A percentile compares a stretch with the other conserved stretches of the same genome.
phyloP scores from a whole-genome alignment of 35 echinoderm and acorn worm genomes.

The Amphiura filiformis region DNA sequence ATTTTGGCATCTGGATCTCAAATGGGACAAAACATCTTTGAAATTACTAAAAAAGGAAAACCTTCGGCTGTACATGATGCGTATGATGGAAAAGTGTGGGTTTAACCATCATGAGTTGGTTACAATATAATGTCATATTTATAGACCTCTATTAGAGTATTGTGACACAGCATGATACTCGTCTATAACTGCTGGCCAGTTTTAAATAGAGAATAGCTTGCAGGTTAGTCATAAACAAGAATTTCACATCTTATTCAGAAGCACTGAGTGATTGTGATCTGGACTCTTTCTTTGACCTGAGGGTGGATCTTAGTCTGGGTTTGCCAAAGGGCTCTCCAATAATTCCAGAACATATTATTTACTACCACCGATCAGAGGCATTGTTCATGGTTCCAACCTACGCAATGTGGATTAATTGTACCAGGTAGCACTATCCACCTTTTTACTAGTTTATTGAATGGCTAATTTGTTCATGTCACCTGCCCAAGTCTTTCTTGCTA shows the following conservation, averaged over 20 bases:
- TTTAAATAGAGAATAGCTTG: neutral
- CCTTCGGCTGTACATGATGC: neutral
- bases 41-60: slow-evolving; percentile 3
- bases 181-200: slow-evolving; percentile 16
- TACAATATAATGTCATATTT: neutral
- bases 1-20: slow-evolving; percentile 8
- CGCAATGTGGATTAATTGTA: neutral
- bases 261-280: slow-evolving; percentile 17
- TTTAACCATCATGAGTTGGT: slow-evolving; percentile 6
- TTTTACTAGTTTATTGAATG: neutral
- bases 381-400: slow-evolving; percentile 5
- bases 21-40: slow-evolving; percentile 2
- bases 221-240: neutral
- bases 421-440: neutral
- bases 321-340: neutral
- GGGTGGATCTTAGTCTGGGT: neutral
- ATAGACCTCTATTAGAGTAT: slow-evolving; percentile 13
- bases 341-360: slow-evolving; percentile 8
- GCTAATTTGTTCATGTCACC: neutral
- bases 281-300: neutral
- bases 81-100: neutral
- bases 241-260: neutral
- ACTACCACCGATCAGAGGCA: neutral
- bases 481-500: neutral
- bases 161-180: slow-evolving; percentile 1